phyloP scores from a whole-genome alignment of 2,797 vertebrate species.

The Lophotriccus pileatus region DNA sequence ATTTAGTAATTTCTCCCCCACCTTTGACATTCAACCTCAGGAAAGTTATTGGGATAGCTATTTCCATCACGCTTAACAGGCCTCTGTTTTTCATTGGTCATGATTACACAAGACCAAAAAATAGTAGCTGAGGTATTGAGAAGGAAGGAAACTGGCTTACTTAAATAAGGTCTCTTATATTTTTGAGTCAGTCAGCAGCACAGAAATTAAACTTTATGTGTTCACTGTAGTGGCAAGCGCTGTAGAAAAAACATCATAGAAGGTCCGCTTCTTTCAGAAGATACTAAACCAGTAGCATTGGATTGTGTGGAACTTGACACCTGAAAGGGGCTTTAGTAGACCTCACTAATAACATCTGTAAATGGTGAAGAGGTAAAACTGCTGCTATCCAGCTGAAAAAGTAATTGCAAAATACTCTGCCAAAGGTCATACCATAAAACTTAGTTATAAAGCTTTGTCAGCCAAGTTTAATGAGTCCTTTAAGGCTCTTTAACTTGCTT shows the following conservation, averaged over 20 bases:
- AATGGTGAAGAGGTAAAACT: neutral
- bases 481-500: neutral
- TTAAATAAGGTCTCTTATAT: neutral
- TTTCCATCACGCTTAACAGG: neutral
- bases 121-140: neutral
- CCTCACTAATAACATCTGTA: neutral
- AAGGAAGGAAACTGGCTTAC: neutral
- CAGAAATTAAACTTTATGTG: neutral
- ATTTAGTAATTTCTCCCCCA: neutral
- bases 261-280: neutral
- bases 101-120: neutral
- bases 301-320: neutral
- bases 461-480: neutral
- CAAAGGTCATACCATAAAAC: neutral
- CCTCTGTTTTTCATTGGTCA: neutral
- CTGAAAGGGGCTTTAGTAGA: neutral
- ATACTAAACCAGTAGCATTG: neutral
- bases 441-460: neutral
- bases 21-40: neutral
- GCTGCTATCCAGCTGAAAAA: neutral
- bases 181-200: neutral
- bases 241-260: neutral
- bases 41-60: neutral
- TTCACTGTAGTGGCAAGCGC: neutral
- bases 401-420: neutral